Evolutionary conservation across 1,140 invertebrate species (phyloP).

Genomic region (Zaprionus capensis): DNA sequence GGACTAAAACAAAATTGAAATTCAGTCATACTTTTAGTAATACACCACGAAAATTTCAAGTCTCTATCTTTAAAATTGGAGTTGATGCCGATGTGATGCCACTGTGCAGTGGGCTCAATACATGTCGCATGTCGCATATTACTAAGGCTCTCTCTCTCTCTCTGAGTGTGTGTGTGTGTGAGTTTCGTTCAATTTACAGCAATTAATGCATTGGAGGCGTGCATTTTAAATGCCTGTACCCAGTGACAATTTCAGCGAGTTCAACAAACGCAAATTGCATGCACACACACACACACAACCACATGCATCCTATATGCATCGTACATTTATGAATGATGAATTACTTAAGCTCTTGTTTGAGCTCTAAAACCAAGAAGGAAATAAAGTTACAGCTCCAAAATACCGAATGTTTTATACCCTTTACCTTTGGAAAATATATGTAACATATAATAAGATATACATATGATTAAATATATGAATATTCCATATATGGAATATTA

Average conservation of each 20-base stretch:
- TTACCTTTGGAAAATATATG: not conserved
- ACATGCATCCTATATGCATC: not conserved
- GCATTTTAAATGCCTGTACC: conserved; percentile 45
- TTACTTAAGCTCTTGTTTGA: not conserved
- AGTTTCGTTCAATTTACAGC: conserved; percentile 47
- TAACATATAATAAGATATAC: not conserved
- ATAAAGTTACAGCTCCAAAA: not conserved
- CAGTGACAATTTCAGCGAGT: conserved; percentile 48
- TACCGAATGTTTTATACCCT: not conserved
- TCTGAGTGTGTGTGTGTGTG: not conserved
- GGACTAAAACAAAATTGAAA: too few species aligned
- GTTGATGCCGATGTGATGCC: too few species aligned
- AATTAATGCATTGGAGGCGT: conserved; percentile 51
- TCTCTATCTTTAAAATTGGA: too few species aligned
- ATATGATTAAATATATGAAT: too few species aligned
- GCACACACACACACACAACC: not conserved
- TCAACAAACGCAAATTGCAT: conserved; percentile 50
- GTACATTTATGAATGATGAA: conserved; percentile 10
- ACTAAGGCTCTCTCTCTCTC: not conserved
- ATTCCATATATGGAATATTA: too few species aligned
- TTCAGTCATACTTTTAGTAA: too few species aligned
- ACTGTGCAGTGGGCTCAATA: conserved; percentile 14
- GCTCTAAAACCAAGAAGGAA: not conserved
- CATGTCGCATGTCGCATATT: conserved; percentile 30
- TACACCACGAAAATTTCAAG: too few species aligned